Evolutionary conservation across 1,140 invertebrate genomes (phyloP), one percentile per base, ranked within the genome.

Genomic region (Rhynchophorus ferrugineus): DNA sequence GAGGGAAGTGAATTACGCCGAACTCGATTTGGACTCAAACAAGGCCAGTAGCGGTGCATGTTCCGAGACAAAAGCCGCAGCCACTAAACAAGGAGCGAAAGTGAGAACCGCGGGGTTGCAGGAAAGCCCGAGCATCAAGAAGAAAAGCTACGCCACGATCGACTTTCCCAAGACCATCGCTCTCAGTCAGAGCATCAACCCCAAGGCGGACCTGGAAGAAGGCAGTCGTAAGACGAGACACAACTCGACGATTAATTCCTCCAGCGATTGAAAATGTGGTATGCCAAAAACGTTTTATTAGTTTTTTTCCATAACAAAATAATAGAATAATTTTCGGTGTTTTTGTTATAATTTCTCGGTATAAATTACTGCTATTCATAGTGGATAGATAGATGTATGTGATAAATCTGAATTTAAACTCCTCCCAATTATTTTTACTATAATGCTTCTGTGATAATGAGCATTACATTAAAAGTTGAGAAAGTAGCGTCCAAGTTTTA

Each of bases 151-250:
- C 64, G 91, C 89, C 7, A 91, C 85, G 0, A 96, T 96, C 49
- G 93, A 96, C 71, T 95, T 95, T 69, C 84, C 93, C 62, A 89
- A 88, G 69, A 95, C 92, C 1, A 84, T 83, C 20, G 91, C 91
- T 11, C 72, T 95, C n/a, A 85, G 83, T 7, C 73, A 83, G 63
- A 75, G 78, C 48, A 65, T 77, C 57, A 74, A 79, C 66, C 72
- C 77, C 1, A 73, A 73, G 60, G 61, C 71, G 48, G 73, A 77
- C 9, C 65, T 75, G 44, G 72, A 79, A 61, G 76, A 80, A 59
- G 75, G 78, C 21, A 79, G 75, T 14, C 70, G 79, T 42, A 83
- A 81, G 62, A 84, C 82, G 17, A 69, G 80, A 49, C 80, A 83
- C 57, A 81, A 82, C 62, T 81, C 79, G 34, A 76, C 78, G 18